Conservation (phyloP, 2,113 vertebrate genomes). For the Gallinago undulata region DNA sequence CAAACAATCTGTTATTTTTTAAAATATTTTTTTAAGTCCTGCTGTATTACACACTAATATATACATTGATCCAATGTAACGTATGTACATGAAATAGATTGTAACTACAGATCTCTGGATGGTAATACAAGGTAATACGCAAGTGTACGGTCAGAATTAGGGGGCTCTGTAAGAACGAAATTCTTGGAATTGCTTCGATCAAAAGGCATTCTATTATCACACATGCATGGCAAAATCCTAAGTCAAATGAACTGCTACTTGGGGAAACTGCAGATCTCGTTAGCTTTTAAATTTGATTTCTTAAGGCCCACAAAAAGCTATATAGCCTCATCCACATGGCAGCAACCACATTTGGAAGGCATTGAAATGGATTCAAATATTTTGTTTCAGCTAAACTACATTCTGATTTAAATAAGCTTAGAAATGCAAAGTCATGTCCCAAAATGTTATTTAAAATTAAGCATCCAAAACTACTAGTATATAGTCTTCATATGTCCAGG, state of each 20-base stretch:
- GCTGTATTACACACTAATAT: background rate
- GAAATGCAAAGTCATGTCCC: background rate
- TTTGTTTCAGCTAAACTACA: background rate
- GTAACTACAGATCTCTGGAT: background rate
- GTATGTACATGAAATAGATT: background rate
- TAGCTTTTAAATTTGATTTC: background rate
- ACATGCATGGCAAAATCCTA: background rate
- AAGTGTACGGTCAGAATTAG: background rate
- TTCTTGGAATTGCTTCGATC: background rate
- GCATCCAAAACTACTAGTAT: background rate
- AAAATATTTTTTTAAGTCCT: background rate
- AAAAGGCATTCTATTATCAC: background rate
- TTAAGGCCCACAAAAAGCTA: background rate
- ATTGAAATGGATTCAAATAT: background rate
- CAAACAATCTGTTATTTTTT: background rate
- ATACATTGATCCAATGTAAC: accelerated
- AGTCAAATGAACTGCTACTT: background rate
- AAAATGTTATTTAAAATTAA: background rate
- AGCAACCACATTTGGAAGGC: background rate
- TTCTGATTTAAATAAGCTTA: background rate
- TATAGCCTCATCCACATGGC: background rate
- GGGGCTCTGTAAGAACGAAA: background rate
- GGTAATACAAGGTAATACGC: background rate
- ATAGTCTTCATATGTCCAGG: background rate
- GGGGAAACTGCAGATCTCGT: background rate